Percentiles rank a stretch among this genome's conserved stretches.
phyloP scores from a whole-genome alignment of 2,888 invertebrate species.

The Leptopterna dolabrata region DNA sequence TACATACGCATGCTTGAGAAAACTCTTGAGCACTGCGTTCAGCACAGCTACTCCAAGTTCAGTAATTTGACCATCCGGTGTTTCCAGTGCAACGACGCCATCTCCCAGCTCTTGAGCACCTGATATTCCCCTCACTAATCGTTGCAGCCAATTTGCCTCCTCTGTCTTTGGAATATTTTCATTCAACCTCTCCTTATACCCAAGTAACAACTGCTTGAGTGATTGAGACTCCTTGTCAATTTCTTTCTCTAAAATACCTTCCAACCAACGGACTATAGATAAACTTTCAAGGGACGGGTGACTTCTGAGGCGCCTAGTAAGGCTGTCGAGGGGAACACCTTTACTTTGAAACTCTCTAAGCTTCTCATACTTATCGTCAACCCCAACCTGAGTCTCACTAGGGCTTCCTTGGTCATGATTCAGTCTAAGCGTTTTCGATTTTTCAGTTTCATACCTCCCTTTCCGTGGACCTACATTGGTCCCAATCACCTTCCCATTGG shows the following conservation, averaged over 20 bases:
- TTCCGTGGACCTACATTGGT: neutral
- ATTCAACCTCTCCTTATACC: neutral
- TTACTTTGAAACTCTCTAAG: neutral
- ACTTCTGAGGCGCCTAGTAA: neutral
- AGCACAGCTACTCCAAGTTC: constrained; percentile 1
- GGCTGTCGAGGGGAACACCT: neutral
- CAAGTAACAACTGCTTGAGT: neutral
- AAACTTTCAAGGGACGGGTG: neutral
- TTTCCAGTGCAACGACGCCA: neutral
- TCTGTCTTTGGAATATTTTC: neutral
- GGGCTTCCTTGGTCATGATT: neutral
- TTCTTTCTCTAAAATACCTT: constrained; percentile 10
- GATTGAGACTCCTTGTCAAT: constrained; percentile 7
- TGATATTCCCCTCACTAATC: neutral
- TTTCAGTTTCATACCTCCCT: neutral
- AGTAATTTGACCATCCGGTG: neutral
- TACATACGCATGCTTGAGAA: neutral
- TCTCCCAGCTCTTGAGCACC: neutral
- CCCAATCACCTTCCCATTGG: neutral
- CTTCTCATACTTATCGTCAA: neutral
- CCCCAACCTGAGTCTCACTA: neutral
- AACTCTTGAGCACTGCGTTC: neutral
- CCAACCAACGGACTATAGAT: neutral
- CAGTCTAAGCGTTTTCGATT: neutral
- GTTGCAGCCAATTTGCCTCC: neutral